Evolutionary conservation across 2,888 invertebrate species (phyloP).

Genomic region (Xestoiulus laeticollis): DNA sequence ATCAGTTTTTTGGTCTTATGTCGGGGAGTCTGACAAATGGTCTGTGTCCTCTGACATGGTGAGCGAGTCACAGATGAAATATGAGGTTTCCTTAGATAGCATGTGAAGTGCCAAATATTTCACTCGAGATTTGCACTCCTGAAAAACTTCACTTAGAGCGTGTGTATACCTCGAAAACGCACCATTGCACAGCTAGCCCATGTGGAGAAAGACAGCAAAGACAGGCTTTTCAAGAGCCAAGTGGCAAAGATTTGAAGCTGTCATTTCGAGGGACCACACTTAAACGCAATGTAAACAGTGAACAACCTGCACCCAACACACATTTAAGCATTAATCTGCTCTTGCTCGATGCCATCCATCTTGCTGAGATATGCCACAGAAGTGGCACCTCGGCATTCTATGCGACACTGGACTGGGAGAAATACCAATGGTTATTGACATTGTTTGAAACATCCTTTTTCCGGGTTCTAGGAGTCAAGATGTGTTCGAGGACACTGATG

Average conservation of each 20-base stretch:
- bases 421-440: slow-evolving; percentile 26
- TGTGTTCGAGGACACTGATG: neutral
- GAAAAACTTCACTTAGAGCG: neutral
- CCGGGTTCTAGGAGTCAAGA: neutral
- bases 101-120: slow-evolving; percentile 47
- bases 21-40: slow-evolving; percentile 46
- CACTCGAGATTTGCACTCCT: slow-evolving; percentile 44
- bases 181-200: neutral
- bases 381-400: slow-evolving; percentile 9
- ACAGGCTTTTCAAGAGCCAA: slow-evolving; percentile 19
- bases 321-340: slow-evolving; percentile 40
- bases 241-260: slow-evolving; percentile 39
- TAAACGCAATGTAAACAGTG: slow-evolving; percentile 49
- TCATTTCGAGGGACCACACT: slow-evolving; percentile 50
- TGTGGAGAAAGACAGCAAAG: slow-evolving; percentile 46
- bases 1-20: slow-evolving; percentile 39
- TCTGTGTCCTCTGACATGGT: slow-evolving; percentile 46
- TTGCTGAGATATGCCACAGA: slow-evolving; percentile 16
- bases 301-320: slow-evolving; percentile 41
- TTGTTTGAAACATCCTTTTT: slow-evolving; percentile 12
- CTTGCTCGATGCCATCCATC: slow-evolving; percentile 19
- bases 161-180: slow-evolving; percentile 1
- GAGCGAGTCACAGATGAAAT: slow-evolving; percentile 44
- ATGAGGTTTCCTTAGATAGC: slow-evolving; percentile 44
- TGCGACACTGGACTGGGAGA: neutral